A percentile compares a stretch with the other conserved stretches of the same genome.
phyloP scores from a whole-genome alignment of 92 coral and sea anemone species.

The Plumapathes pennacea region DNA sequence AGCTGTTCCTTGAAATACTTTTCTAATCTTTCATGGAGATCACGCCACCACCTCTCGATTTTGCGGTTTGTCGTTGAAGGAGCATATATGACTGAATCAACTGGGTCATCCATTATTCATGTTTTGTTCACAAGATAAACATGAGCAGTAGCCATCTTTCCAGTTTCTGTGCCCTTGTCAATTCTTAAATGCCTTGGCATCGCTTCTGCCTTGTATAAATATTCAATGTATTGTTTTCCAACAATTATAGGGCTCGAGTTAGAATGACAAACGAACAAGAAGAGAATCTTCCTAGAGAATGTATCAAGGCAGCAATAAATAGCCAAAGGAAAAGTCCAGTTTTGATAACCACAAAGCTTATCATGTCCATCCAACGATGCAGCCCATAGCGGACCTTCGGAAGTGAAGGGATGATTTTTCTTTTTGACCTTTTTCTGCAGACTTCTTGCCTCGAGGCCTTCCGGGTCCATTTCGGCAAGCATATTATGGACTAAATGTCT shows the following conservation, averaged over 20 bases:
- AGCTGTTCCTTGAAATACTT: conserved; percentile 48
- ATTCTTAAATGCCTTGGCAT: conserved; percentile 48
- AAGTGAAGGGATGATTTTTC: conserved; percentile 43
- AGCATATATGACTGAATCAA: conserved; percentile 61
- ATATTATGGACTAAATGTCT: conserved; percentile 38
- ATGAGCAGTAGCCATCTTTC: conserved; percentile 70
- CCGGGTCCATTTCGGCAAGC: conserved; percentile 35
- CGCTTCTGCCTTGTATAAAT: conserved; percentile 27
- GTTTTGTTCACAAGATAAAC: conserved; percentile 36
- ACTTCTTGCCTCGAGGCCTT: conserved; percentile 53
- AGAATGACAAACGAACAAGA: conserved; percentile 57
- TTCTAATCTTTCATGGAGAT: conserved; percentile 58
- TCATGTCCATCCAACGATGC: conserved; percentile 61
- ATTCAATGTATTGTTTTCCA: conserved; percentile 42
- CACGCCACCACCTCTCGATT: conserved; percentile 73
- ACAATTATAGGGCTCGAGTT: conserved; percentile 47
- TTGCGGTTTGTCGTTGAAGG: conserved; percentile 70
- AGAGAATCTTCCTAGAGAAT: conserved; percentile 54
- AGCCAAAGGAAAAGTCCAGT: conserved; percentile 65
- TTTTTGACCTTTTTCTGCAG: conserved; percentile 41
- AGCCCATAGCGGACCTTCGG: conserved; percentile 70
- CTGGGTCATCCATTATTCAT: conserved; percentile 52
- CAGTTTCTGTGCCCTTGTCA: conserved; percentile 69
- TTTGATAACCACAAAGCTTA: conserved; percentile 70
- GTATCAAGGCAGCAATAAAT: conserved; percentile 61